Evolutionary conservation across 1,140 invertebrate genomes (phyloP), one percentile per base, ranked within the genome.

Genomic region (Platorchestia sp.): DNA sequence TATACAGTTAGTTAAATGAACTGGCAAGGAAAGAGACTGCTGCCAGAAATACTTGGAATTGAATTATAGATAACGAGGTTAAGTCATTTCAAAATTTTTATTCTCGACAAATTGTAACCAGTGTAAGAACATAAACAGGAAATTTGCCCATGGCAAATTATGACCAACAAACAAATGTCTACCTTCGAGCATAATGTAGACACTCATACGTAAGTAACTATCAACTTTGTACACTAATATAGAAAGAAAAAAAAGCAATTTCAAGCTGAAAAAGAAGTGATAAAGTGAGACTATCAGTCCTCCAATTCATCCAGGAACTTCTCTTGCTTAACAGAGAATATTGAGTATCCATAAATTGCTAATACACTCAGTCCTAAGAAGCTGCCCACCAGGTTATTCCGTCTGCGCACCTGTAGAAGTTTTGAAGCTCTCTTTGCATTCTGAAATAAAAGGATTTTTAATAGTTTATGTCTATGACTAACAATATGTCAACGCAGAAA

Each of bases 291-390:
- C 86, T 44, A 40, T 93, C 41, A 90, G 41, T 98, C 98, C 42
- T 99, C 98, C 97, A 99, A 98, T 97, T 99, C 98, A 97, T 99
- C 98, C 42, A 99, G 97, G 97, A 99, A 99, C 43, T 98, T 98
- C 97, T 99, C 99, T 97, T 99, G 98, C 97, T 98, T 98, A 45
- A 99, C 98, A 6, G 98, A 97, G 95, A 98, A 98, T 96, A 99
- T 98, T 16, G 98, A 98, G 97, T 99, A 99, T 14, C 97, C 97
- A 97, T 99, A 99, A 96, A 99, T 99, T 95, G 98, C 97, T 7
- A 98, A 75, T 0, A 98, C 98, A 42, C 97, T 97, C 5, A 97
- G 96, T 19, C 97, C 98, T 14, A 99, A 97, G 0, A 97, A 96
- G 14, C 97, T 97, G 97, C 98, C 97, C 0, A 98, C 98, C 19